phyloP scores from a whole-genome alignment of 2,113 vertebrate species.

The Catagonus wagneri region DNA sequence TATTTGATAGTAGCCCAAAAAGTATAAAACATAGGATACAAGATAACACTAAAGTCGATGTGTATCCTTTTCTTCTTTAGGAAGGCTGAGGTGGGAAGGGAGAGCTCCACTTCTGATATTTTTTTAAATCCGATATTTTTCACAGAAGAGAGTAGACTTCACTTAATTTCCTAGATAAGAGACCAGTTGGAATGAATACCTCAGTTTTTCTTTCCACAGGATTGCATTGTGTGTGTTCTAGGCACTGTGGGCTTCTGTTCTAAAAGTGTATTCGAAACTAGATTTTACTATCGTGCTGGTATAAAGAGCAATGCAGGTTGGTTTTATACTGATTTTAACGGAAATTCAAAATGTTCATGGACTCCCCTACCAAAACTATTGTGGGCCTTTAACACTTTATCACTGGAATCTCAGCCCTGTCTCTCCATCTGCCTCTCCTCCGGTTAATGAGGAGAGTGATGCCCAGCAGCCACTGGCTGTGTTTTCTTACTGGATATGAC shows the following conservation, averaged over 20 bases:
- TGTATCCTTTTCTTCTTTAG: neutral
- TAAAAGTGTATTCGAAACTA: slow-evolving; percentile 22
- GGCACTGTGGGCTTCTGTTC: neutral
- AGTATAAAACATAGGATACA: neutral
- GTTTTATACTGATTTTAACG: slow-evolving; percentile 37
- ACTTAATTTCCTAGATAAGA: slow-evolving; percentile 27
- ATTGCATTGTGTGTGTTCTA: neutral
- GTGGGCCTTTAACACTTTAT: neutral
- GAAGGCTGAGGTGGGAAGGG: neutral
- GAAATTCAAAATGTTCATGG: neutral
- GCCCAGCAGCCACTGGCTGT: accelerated
- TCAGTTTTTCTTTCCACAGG: neutral
- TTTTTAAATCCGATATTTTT: neutral
- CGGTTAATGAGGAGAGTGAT: neutral
- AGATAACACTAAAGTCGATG: neutral
- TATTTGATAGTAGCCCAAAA: neutral
- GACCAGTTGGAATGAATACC: neutral
- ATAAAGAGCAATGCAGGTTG: neutral
- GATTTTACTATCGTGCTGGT: neutral
- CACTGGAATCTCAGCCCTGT: neutral
- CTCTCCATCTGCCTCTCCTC: neutral
- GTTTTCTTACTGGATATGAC: neutral
- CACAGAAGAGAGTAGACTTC: neutral
- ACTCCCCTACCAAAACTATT: neutral
- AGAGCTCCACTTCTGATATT: neutral